These are phyloP conservation scores for Palythoa grandiflora DNA, from an alignment of 92 coral and sea anemone genomes.

Conservation along the genomic window DNA sequence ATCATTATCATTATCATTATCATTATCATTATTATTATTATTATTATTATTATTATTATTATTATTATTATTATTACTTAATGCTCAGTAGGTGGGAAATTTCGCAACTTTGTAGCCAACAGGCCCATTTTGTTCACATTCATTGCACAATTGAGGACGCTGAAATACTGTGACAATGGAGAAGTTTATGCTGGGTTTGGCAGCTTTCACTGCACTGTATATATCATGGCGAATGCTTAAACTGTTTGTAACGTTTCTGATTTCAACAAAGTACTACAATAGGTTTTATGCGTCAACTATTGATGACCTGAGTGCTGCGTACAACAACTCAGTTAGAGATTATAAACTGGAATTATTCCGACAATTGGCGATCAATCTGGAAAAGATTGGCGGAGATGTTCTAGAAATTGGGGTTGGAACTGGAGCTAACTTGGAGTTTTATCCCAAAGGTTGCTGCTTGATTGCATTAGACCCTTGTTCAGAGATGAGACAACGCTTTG, in stretches of 20 bases:
- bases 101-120: too few species aligned
- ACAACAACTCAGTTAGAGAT: constrained; percentile 75
- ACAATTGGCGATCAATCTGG: constrained; percentile 56
- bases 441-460: constrained; percentile 79
- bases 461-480: constrained; percentile 90
- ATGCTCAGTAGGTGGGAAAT: too few species aligned
- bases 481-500: constrained; percentile 77
- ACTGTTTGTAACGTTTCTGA: constrained; percentile 16
- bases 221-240: constrained; percentile 2
- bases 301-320: constrained; percentile 61
- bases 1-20: too few species aligned
- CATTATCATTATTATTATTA: too few species aligned
- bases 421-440: constrained; percentile 93
- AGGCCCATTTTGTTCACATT: not conserved
- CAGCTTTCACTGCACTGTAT: not conserved
- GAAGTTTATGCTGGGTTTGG: not conserved
- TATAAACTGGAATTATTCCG: constrained; percentile 77
- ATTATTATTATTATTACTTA: too few species aligned
- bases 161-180: not conserved
- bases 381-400: constrained; percentile 77
- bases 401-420: constrained; percentile 96
- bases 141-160: not conserved
- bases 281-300: constrained; percentile 74
- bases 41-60: too few species aligned
- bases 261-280: constrained; percentile 74